Percentiles rank a stretch among this genome's conserved stretches.
Evolutionary conservation across 2,797 vertebrate species (phyloP).

Genomic region (Cossypha polioptera): DNA sequence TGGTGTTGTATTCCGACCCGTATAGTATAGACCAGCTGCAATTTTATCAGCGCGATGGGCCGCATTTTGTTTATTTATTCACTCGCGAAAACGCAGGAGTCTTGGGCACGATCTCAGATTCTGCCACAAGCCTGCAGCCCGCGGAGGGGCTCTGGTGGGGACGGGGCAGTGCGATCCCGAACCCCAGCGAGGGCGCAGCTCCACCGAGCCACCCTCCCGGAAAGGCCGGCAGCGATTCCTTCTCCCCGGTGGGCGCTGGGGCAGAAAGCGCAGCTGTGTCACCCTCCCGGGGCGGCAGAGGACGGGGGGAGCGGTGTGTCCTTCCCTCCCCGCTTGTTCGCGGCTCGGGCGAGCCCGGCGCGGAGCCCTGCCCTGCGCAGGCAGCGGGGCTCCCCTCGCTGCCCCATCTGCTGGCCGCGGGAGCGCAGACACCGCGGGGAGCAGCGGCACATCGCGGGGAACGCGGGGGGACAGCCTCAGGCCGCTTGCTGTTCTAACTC

Average conservation of each 20-base stretch:
- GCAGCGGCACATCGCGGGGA: not conserved
- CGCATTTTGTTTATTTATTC: not conserved
- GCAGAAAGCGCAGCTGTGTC: not conserved
- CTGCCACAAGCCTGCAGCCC: not conserved
- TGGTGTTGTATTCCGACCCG: not conserved
- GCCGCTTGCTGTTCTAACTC: not conserved
- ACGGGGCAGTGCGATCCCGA: rapidly evolving
- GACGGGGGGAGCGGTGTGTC: rapidly evolving
- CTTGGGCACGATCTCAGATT: rapidly evolving
- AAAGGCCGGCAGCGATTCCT: not conserved
- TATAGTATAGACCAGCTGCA: not conserved
- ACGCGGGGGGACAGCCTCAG: rapidly evolving
- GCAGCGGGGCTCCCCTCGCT: not conserved
- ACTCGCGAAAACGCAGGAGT: not conserved
- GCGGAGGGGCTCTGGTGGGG: not conserved
- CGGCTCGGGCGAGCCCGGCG: too few relatives aligned
- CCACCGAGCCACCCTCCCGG: not conserved
- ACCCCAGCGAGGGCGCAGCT: too few relatives aligned
- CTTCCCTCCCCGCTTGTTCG: too few relatives aligned
- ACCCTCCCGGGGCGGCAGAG: rapidly evolving
- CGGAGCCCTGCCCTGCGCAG: too few relatives aligned
- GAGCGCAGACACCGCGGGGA: not conserved
- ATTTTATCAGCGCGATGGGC: not conserved
- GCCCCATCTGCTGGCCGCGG: not conserved
- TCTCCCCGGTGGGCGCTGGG: rapidly evolving